Conservation (phyloP, 2,797 vertebrate species). For the Poecilia gillii region DNA sequence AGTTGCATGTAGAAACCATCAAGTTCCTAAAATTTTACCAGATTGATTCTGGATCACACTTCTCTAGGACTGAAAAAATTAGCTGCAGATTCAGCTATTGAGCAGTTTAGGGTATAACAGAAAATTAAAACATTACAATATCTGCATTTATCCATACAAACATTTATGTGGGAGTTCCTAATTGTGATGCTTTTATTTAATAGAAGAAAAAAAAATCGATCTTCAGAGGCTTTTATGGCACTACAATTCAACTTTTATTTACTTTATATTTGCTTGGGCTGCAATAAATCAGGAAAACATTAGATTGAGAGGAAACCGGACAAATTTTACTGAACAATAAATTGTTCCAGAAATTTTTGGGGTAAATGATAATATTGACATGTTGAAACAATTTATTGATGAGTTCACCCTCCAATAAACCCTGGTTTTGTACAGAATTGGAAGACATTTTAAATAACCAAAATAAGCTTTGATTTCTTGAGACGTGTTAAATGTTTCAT, state of each 20-base stretch:
- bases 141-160: neutral
- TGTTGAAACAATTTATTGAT: no score
- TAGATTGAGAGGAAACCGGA: neutral
- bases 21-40: neutral
- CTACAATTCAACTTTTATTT: neutral
- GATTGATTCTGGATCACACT: neutral
- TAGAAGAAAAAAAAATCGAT: neutral
- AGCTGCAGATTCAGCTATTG: no score
- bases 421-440: no score
- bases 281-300: neutral
- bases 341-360: no score
- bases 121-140: neutral
- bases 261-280: neutral
- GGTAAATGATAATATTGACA: no score
- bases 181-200: neutral
- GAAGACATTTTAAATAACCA: no score
- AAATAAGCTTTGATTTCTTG: neutral
- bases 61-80: neutral
- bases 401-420: no score
- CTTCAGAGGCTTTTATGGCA: neutral
- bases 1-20: neutral
- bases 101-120: neutral
- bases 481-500: neutral
- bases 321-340: no score
- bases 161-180: neutral